Base-by-base conservation (phyloP, 2,888 invertebrate species). In the Mythimna pallens region DNA sequence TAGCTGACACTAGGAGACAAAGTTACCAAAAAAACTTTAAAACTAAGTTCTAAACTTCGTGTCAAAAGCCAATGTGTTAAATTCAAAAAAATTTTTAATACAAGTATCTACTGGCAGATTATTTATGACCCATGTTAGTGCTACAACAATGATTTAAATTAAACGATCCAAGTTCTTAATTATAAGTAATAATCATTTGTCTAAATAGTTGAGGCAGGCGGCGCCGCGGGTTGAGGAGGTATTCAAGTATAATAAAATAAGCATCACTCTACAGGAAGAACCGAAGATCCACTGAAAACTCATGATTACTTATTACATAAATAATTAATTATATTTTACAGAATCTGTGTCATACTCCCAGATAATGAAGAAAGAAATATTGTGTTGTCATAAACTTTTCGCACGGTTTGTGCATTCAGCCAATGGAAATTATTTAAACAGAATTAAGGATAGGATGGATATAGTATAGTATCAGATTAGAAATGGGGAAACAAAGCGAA, bases 101-200 rank as follows among this genome's bases (percentile, higher is more conserved):
- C 12, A 14, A 43, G 5, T 2, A 47, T 47, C 47, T 47, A 47
- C 7, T 47, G 20, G 63, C 10, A 34, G 55, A 22, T 34, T 6
- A 25, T 40, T 63, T 58, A 58, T 65, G 63, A 22, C 17, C 43
- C 12, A 52, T 20, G 50, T 25, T 63, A 52, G 36, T 70, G n/a
- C 22, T 47, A 62, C 55, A 61, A 61, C 61, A 65, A 76, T 68
- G 61, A 76, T 76, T 76, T 55, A 80, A 80, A 70, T 80, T 54
- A 65, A 80, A 80, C 76, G 43, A 70, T 71, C 50, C 57, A n/a
- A 71, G 62, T 50, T 76, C 43, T 68, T 80, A 80, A 80, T 80
- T 80, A 80, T 68, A 59, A 80, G 76, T 65, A 80, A 80, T 80
- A 80, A 80, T 80, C 81, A 76, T 80, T 80, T 80, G 80, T 80